Evolutionary conservation across 2,113 vertebrate species (phyloP).

Genomic region (Orycteropus afer): DNA sequence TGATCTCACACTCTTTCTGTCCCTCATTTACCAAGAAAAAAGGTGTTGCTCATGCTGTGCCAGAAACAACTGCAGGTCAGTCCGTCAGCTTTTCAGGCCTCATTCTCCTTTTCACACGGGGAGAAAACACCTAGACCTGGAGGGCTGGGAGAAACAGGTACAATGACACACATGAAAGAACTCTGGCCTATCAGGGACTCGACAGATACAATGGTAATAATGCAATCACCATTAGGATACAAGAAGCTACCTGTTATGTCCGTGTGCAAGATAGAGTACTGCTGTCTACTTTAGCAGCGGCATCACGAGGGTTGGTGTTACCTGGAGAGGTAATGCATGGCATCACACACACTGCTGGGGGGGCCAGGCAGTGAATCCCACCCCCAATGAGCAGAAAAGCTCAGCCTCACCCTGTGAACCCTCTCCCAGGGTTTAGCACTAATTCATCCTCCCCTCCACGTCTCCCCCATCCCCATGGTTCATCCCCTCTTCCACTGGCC

Average conservation of each 20-base stretch:
- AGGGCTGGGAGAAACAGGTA: not conserved
- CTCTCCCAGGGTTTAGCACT: no score
- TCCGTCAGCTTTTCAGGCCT: no score
- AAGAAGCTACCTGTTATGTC: not conserved
- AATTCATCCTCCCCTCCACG: no score
- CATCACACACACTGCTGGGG: not conserved
- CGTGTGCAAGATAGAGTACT: not conserved
- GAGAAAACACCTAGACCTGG: no score
- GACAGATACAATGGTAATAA: rapidly evolving
- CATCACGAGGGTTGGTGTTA: not conserved
- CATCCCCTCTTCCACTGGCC: not conserved
- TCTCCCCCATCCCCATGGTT: not conserved
- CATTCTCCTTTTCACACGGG: not conserved
- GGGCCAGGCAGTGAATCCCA: not conserved
- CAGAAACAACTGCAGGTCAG: not conserved
- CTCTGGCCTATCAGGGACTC: not conserved
- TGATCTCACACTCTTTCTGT: not conserved
- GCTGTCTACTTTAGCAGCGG: not conserved
- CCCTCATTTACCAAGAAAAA: not conserved
- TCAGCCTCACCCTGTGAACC: no score
- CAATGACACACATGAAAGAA: not conserved
- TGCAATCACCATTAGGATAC: rapidly evolving
- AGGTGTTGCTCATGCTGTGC: not conserved
- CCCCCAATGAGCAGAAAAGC: not conserved
- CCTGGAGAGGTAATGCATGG: not conserved